A percentile compares a stretch with the other conserved stretches of the same genome.
phyloP scores from a whole-genome alignment of 1,140 invertebrate species.

The Drosophila ironensis region DNA sequence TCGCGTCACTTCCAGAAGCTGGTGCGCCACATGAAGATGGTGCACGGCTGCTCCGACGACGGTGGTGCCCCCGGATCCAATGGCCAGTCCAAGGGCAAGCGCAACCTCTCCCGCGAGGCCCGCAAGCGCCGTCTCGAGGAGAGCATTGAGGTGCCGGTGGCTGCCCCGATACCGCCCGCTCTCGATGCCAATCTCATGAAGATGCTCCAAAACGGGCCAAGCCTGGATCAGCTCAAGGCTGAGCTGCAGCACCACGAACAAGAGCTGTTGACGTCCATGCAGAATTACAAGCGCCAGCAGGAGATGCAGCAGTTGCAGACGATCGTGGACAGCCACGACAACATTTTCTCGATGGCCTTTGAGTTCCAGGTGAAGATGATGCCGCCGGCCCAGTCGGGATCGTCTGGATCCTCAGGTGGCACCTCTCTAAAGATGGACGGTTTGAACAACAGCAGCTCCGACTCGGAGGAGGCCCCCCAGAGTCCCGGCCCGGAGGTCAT shows the following conservation, averaged over 20 bases:
- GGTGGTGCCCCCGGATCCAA: conserved; percentile 27
- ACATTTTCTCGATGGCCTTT: conserved; percentile 73
- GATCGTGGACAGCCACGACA: conserved; percentile 39
- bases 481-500: conserved; percentile 12
- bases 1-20: conserved; percentile 93
- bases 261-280: conserved; percentile 42
- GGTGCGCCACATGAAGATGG: conserved; percentile 90
- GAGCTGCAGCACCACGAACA: conserved; percentile 63
- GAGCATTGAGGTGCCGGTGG: conserved; percentile 42
- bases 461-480: conserved; percentile 31
- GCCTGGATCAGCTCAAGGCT: conserved; percentile 64
- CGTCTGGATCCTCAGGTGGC: too few relatives aligned
- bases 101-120: conserved; percentile 61
- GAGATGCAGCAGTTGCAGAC: conserved; percentile 51
- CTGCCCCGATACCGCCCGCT: background rate
- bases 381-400: conserved; percentile 10
- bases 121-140: conserved; percentile 70
- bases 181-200: background rate
- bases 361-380: conserved; percentile 54
- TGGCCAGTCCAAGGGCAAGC: conserved; percentile 39
- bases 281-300: conserved; percentile 57
- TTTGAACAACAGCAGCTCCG: conserved; percentile 42
- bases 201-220: conserved; percentile 29
- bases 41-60: conserved; percentile 84
- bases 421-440: conserved; percentile 9